Base-by-base conservation (phyloP, 2,888 invertebrate genomes). In the Allygus modestus region DNA sequence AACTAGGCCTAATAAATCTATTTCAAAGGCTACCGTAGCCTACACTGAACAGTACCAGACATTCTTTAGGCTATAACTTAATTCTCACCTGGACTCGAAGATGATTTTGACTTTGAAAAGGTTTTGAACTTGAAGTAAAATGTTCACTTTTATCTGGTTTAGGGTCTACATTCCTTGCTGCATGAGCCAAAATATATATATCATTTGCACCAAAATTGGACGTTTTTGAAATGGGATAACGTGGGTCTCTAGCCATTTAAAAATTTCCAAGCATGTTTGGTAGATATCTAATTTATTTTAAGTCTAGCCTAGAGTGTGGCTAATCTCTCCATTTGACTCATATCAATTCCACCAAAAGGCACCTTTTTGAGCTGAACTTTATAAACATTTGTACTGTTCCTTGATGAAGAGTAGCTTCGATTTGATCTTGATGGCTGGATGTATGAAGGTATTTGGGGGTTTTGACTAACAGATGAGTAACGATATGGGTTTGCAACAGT, bases 321-420 rank as follows among this genome's bases (percentile, higher is more conserved):
- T 28, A 84, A 65, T 33, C 82, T 82, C 58, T 84, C 84, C 84
- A 84, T 84, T 43, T 84, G 84, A 51, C 84, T 84, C 43, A 84
- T 43, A 69, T 84, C 82, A 77, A 84, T 82, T 31, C 84, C 71
- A 61, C 84, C 84, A 82, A 81, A 84, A 28, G 82, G 69, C 28
- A 84, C 51, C 51, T 84, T 84, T 37, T 84, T 84, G 1, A 73
- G 61, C 41, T 82, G 84, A 43, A 84, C 37, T 65, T 77, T 84
- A n/a, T 69, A 81, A 33, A 81, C 71, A 69, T 85, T 77, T 26
- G 79, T 37, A 71, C 85, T 85, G 31, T 85, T 83, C 51, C 85
- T 83, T 20, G 85, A 82, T 37, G 84, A 81, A 31, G 75, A 26
- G 61, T 54, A 83, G 37, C 82, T 85, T 71, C 85, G 26, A 54